Evolutionary conservation across 2,888 invertebrate genomes (phyloP).

Genomic region (Alloplasta piceator): DNA sequence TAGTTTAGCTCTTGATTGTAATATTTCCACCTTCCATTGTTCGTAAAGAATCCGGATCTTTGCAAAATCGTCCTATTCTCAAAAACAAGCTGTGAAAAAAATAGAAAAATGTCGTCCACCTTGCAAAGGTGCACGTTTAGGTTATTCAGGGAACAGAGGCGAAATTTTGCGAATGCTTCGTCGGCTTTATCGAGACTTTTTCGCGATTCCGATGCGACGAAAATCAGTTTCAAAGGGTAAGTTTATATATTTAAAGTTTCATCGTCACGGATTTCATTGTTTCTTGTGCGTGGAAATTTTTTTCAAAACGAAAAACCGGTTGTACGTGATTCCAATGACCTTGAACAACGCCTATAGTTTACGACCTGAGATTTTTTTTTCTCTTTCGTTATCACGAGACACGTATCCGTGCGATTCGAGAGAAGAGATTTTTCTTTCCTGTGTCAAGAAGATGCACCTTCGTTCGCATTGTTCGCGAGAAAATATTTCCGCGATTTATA

Average conservation of each 20-base stretch:
- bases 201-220: neutral
- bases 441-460: neutral
- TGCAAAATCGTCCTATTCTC: too few relatives aligned
- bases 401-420: neutral
- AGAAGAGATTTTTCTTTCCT: conserved; percentile 13
- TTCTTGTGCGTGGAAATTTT: neutral
- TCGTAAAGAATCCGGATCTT: too few relatives aligned
- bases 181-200: conserved; percentile 12
- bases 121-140: conserved; percentile 49
- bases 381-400: neutral
- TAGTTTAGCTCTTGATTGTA: too few relatives aligned
- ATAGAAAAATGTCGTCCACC: conserved; percentile 52
- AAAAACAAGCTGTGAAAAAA: neutral
- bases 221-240: conserved; percentile 47
- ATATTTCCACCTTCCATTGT: too few relatives aligned
- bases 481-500: conserved; percentile 27
- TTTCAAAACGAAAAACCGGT: conserved; percentile 19
- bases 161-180: conserved; percentile 22
- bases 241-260: conserved; percentile 17
- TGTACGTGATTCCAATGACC: conserved; percentile 23
- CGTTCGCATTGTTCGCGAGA: conserved; percentile 3
- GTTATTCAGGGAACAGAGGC: conserved; percentile 49
- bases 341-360: neutral
- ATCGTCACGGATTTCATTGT: neutral
- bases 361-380: neutral